Conservation (phyloP, 2,797 vertebrate genomes). For the Hafferia zeledoni region DNA sequence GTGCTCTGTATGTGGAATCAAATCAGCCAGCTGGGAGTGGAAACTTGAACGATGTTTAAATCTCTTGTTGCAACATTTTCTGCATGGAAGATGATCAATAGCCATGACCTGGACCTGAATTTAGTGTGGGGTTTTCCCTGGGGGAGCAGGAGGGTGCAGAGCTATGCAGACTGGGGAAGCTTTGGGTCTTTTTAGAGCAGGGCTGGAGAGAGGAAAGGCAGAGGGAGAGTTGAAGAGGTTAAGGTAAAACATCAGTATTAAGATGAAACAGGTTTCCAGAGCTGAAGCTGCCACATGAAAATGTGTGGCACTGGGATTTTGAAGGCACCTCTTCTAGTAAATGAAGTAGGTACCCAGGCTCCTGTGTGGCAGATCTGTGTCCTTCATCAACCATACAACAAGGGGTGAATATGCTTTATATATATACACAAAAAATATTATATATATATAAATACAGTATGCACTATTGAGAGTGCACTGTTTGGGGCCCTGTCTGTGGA, state of each 20-base stretch:
- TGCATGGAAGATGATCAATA: background rate
- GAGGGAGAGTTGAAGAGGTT: constrained; percentile 13
- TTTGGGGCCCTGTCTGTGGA: background rate
- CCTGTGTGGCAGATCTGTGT: constrained; percentile 12
- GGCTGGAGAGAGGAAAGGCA: constrained; percentile 17
- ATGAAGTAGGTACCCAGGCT: background rate
- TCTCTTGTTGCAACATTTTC: background rate
- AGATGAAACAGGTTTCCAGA: constrained; percentile 17
- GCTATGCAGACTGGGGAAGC: background rate
- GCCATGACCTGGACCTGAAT: background rate
- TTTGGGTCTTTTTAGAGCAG: constrained; percentile 11
- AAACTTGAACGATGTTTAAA: background rate
- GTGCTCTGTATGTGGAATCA: background rate
- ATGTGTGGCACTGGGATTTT: background rate
- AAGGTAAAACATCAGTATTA: constrained; percentile 3
- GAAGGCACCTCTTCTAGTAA: background rate
- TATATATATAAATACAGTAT: background rate
- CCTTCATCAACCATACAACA: background rate
- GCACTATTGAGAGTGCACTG: background rate
- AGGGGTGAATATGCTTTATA: background rate
- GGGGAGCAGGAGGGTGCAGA: background rate
- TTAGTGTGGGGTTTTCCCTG: background rate
- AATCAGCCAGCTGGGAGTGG: background rate
- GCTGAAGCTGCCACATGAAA: background rate
- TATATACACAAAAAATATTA: background rate